Percentiles rank a stretch among this genome's conserved stretches.
Evolutionary conservation across 1,140 invertebrate species (phyloP).

Genomic region (Papilio glaucus): DNA sequence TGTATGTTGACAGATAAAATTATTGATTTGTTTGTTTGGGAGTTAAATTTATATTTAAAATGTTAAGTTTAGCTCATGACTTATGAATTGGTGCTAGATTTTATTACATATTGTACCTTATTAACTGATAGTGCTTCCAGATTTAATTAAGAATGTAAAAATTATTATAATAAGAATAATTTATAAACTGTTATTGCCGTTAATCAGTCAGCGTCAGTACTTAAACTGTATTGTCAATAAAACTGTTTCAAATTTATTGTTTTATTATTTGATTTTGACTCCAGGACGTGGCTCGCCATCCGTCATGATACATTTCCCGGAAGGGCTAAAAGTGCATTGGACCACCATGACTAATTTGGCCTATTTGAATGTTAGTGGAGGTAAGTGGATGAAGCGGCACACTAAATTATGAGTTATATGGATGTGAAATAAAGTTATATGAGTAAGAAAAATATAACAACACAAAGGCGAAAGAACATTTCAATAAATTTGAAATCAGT

Average conservation of each 20-base stretch:
- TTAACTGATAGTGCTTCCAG: slow-evolving; percentile 37
- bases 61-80: slow-evolving; percentile 29
- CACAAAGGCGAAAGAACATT: too few relatives aligned
- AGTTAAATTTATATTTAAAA: background rate
- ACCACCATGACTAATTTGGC: too few relatives aligned
- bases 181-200: slow-evolving; percentile 30
- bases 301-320: too few relatives aligned
- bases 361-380: too few relatives aligned
- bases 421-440: too few relatives aligned
- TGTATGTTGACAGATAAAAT: background rate
- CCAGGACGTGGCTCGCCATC: background rate
- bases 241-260: slow-evolving; percentile 45
- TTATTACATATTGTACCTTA: slow-evolving; percentile 36
- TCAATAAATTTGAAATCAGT: background rate
- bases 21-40: background rate
- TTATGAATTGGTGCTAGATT: slow-evolving; percentile 37
- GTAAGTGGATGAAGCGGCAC: too few relatives aligned
- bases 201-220: slow-evolving; percentile 36
- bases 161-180: slow-evolving; percentile 17
- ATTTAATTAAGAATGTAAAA: slow-evolving; percentile 30
- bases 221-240: slow-evolving; percentile 50
- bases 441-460: too few relatives aligned
- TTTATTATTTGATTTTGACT: slow-evolving; percentile 37
- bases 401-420: too few relatives aligned
- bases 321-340: too few relatives aligned